phyloP scores from a whole-genome alignment of 2,888 invertebrate genomes.

The Ophonus ardosiacus region DNA sequence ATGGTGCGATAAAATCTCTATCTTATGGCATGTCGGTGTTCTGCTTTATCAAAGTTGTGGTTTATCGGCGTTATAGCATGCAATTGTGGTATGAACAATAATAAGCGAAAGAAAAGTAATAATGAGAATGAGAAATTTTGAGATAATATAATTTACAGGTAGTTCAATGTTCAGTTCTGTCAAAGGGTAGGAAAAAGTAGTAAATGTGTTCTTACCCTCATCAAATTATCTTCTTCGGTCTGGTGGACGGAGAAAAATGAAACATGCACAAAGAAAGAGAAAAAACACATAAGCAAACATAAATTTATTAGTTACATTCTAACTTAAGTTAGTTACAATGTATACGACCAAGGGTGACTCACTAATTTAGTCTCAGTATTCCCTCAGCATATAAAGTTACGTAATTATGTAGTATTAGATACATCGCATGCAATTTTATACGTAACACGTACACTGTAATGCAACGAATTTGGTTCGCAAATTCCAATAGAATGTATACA shows the following conservation, averaged over 20 bases:
- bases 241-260: constrained; percentile 73
- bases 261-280: constrained; percentile 72
- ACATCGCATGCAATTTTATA: too few species aligned
- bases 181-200: background rate
- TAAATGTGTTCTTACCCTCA: constrained; percentile 80
- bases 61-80: background rate
- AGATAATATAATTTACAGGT: background rate
- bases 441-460: too few species aligned
- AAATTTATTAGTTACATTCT: constrained; percentile 35
- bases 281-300: constrained; percentile 64
- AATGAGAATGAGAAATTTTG: background rate
- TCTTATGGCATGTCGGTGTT: background rate
- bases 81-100: background rate
- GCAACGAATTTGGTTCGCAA: too few species aligned
- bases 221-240: constrained; percentile 85
- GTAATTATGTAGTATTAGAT: background rate
- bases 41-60: background rate
- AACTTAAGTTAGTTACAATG: constrained; percentile 26
- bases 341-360: background rate
- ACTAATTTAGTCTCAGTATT: background rate
- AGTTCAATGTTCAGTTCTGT: constrained; percentile 1
- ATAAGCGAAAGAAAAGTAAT: background rate
- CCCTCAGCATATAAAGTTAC: background rate
- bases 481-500: too few species aligned
- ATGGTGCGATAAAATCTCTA: background rate